Percentiles rank a stretch among this genome's conserved stretches.
Conservation (phyloP, 2,888 invertebrate genomes). For the Pyralis farinalis region DNA sequence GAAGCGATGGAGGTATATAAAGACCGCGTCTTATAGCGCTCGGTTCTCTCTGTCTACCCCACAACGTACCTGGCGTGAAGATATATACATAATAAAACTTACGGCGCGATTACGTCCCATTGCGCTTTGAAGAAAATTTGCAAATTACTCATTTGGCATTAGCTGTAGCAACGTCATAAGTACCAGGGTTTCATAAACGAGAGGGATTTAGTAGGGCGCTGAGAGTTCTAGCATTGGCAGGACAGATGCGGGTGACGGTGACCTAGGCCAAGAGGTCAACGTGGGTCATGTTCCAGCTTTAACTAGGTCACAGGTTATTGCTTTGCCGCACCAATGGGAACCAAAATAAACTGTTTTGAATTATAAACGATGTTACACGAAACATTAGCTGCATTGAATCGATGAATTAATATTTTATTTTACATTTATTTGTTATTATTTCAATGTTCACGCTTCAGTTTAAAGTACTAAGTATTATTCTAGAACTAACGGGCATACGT, state of each 20-base stretch:
- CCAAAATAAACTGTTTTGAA: slow-evolving; percentile 57
- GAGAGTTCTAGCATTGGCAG: slow-evolving; percentile 25
- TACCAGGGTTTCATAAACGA: slow-evolving; percentile 30
- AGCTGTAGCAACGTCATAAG: slow-evolving; percentile 12
- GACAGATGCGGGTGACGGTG: slow-evolving; percentile 34
- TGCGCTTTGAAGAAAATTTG: slow-evolving; percentile 3
- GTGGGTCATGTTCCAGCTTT: slow-evolving; percentile 51
- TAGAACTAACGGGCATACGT: background rate
- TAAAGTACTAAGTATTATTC: too few species aligned
- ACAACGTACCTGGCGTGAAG: too few species aligned
- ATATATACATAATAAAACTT: too few species aligned
- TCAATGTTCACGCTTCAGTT: background rate
- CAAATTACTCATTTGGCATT: background rate
- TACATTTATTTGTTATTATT: slow-evolving; percentile 1
- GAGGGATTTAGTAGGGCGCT: slow-evolving; percentile 26
- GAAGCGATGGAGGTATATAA: too few species aligned
- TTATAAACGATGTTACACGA: slow-evolving; percentile 22
- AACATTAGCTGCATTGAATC: slow-evolving; percentile 5
- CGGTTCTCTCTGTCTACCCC: too few species aligned
- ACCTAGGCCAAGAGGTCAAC: slow-evolving; percentile 70
- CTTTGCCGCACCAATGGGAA: slow-evolving; percentile 39
- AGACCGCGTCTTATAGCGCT: too few species aligned
- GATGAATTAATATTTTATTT: background rate
- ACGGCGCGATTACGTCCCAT: background rate
- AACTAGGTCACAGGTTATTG: slow-evolving; percentile 67